phyloP scores from a whole-genome alignment of 2,888 invertebrate species.

The Eurytoma californica region DNA sequence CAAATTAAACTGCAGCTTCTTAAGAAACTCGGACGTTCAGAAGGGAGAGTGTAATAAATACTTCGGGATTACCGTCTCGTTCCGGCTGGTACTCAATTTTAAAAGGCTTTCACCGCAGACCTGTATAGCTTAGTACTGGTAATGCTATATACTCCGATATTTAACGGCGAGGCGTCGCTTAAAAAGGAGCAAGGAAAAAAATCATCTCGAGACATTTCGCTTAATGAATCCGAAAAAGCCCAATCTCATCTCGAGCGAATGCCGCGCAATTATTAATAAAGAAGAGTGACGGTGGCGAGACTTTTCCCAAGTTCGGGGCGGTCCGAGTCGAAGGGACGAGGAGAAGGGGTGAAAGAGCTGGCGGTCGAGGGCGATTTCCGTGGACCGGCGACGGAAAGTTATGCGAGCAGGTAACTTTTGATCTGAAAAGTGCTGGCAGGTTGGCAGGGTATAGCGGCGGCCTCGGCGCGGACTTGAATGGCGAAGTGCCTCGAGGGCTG shows the following conservation, averaged over 20 bases:
- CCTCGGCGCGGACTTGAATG: constrained; percentile 67
- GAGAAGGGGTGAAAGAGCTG: constrained; percentile 13
- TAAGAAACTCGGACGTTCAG: not conserved
- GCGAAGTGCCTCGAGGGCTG: constrained; percentile 70
- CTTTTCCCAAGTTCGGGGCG: constrained; percentile 33
- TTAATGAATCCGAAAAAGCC: constrained; percentile 44
- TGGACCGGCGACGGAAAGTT: constrained; percentile 57
- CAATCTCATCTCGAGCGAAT: constrained; percentile 34
- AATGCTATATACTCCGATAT: constrained; percentile 22
- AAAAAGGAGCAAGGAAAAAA: not conserved
- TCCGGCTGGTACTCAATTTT: not conserved
- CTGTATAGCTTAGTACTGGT: not conserved
- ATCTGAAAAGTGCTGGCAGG: constrained; percentile 72
- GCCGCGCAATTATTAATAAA: constrained; percentile 48
- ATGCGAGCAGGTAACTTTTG: constrained; percentile 70
- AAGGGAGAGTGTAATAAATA: constrained; percentile 20
- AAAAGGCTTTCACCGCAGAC: constrained; percentile 34
- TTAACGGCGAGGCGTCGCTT: constrained; percentile 5
- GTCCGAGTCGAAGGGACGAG: not conserved
- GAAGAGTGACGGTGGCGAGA: constrained; percentile 40
- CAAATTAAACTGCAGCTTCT: not conserved
- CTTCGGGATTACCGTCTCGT: constrained; percentile 30
- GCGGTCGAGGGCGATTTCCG: constrained; percentile 44
- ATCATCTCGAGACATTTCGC: constrained; percentile 32
- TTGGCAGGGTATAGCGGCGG: constrained; percentile 59